Conservation (phyloP, 2,888 invertebrate species). For the Plagiodera versicolora region DNA sequence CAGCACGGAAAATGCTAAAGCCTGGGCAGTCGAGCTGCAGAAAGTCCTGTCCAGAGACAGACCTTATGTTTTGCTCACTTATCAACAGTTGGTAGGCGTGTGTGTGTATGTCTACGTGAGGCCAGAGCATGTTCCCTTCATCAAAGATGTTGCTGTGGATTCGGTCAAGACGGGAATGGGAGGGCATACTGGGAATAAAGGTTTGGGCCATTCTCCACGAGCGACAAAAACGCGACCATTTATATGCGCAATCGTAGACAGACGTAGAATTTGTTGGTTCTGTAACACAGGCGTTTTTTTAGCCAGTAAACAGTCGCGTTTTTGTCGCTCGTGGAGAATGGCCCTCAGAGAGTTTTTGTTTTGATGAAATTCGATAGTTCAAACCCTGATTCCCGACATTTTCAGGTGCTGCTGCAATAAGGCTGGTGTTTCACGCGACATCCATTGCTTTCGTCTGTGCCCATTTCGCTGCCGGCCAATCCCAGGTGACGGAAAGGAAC, state of each 20-base stretch:
- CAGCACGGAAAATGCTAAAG: conserved; percentile 87
- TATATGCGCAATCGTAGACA: too few relatives aligned
- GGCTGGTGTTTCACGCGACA: conserved; percentile 88
- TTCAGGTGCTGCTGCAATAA: conserved; percentile 85
- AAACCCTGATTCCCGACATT: not conserved
- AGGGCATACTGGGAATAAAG: conserved; percentile 76
- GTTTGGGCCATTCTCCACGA: too few relatives aligned
- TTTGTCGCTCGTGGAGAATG: too few relatives aligned
- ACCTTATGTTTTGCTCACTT: conserved; percentile 87
- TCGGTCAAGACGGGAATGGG: conserved; percentile 98
- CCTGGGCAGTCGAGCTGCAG: conserved; percentile 94
- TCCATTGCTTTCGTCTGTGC: conserved; percentile 98
- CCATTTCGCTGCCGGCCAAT: conserved; percentile 98
- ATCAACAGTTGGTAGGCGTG: conserved; percentile 96
- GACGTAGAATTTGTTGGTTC: too few relatives aligned
- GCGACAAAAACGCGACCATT: too few relatives aligned
- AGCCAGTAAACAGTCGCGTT: too few relatives aligned
- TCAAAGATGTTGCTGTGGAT: conserved; percentile 92
- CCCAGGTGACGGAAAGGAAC: conserved; percentile 92
- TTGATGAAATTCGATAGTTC: too few relatives aligned
- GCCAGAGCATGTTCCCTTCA: conserved; percentile 83
- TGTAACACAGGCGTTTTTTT: too few relatives aligned
- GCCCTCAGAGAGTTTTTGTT: too few relatives aligned
- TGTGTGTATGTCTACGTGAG: conserved; percentile 94
- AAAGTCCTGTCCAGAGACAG: conserved; percentile 83